A percentile compares a stretch with the other conserved stretches of the same genome.
phyloP scores from a whole-genome alignment of 2,888 invertebrate species.

The Phytoseiulus persimilis region DNA sequence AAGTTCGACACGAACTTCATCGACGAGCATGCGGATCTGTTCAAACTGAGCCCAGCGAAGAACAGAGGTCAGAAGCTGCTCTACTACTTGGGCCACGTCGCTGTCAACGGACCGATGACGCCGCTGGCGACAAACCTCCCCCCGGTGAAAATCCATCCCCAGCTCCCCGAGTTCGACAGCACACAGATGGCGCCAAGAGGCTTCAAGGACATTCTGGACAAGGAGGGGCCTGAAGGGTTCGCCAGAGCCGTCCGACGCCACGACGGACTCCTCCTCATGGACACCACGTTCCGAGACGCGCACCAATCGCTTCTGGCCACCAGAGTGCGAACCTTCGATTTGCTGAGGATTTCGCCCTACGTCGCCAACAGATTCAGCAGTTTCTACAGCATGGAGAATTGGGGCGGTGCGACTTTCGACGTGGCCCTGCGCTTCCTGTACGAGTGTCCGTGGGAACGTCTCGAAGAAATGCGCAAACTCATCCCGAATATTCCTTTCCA shows the following conservation, averaged over 20 bases:
- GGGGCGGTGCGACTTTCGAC: constrained; percentile 97
- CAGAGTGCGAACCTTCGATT: constrained; percentile 81
- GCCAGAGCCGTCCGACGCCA: constrained; percentile 82
- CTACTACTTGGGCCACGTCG: constrained; percentile 76
- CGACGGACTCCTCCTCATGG: constrained; percentile 84
- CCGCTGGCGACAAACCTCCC: constrained; percentile 79
- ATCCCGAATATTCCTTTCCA: constrained; percentile 99
- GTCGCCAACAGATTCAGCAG: constrained; percentile 80
- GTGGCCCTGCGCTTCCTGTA: constrained; percentile 91
- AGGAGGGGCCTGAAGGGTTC: constrained; percentile 87
- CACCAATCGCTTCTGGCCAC: constrained; percentile 96
- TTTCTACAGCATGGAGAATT: constrained; percentile 87
- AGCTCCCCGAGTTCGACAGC: constrained; percentile 58
- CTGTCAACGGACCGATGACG: constrained; percentile 93
- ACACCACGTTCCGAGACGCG: constrained; percentile 95
- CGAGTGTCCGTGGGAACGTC: constrained; percentile 97
- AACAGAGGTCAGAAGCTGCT: constrained; percentile 70
- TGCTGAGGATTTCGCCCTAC: constrained; percentile 75
- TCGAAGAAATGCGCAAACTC: constrained; percentile 77
- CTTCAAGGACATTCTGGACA: constrained; percentile 70
- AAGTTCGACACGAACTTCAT: constrained; percentile 95
- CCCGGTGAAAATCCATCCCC: constrained; percentile 74
- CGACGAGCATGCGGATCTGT: constrained; percentile 92
- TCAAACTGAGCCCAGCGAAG: constrained; percentile 74
- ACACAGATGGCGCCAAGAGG: constrained; percentile 67